Base-by-base conservation (phyloP, 2,888 invertebrate genomes). In the Drosophila cyrtoloma region DNA sequence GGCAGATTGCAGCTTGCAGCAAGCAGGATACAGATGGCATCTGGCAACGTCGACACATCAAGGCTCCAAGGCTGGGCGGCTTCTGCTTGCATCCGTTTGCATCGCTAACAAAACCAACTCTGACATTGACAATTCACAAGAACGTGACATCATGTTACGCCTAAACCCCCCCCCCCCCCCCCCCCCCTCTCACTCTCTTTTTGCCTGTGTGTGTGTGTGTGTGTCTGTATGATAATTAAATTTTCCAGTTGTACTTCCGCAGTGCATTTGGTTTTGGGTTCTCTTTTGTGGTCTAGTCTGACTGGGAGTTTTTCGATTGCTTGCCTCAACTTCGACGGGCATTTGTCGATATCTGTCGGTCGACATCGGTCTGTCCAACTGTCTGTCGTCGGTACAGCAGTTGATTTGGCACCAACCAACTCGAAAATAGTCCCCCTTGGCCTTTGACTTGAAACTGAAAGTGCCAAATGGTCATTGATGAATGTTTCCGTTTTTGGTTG, bases 61-160 rank as follows among this genome's bases (percentile, higher is more conserved):
- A 71, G 83, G 65, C 70, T 67, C 47, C 66, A 47, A 73, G 42
- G 42, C 50, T 33, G n/a, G 33, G 53, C 50, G 44, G 56, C 55
- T 35, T 56, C n/a, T 16, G 52, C 30, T 30, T 47, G 32, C 33
- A 74, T 71, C 60, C 71, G 76, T 55, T 76, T 69, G 82, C 82
- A 76, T 66, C 65, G 80, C 83, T 71, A 77, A 82, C 81, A 68
- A 28, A 77, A 79, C 72, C 68, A 58, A 58, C 68, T 83, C 69
- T 83, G 83, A 79, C 84, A 81, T 81, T 84, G 83, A 85, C 86
- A 84, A 85, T 81, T 79, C 83, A 79, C 73, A 83, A 73, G 82
- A 82, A 77, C 81, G 80, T 75, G 77, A 79, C 79, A 79, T 71
- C 83, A 68, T 58, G 72, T 67, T 61, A 73, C 56, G 51, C 39